A percentile compares a stretch with the other conserved stretches of the same genome.
Evolutionary conservation across 1,140 invertebrate species (phyloP).

Genomic region (Agrypnia vestita): DNA sequence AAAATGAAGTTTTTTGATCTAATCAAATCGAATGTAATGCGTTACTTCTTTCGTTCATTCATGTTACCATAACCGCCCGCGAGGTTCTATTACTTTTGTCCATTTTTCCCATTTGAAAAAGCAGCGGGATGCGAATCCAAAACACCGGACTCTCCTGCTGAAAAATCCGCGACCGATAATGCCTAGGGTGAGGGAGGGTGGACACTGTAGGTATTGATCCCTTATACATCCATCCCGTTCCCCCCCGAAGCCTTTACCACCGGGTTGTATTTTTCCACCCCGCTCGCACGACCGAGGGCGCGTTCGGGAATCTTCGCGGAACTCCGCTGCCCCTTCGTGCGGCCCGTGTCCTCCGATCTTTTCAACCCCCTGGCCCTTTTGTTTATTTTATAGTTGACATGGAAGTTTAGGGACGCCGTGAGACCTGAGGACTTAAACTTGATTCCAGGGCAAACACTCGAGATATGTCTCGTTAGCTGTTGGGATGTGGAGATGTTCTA

Average conservation of each 20-base stretch:
- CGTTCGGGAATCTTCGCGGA: conserved; percentile 59
- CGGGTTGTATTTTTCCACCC: conserved; percentile 33
- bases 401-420: conserved; percentile 54
- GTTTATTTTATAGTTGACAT: conserved; percentile 62
- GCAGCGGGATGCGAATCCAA: conserved; percentile 51
- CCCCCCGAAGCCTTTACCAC: conserved; percentile 17
- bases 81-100: conserved; percentile 44
- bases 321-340: conserved; percentile 25
- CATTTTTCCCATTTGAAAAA: conserved; percentile 54
- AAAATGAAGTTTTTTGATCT: conserved; percentile 7
- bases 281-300: conserved; percentile 51
- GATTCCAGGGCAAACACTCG: conserved; percentile 58
- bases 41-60: conserved; percentile 32
- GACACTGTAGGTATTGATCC: conserved; percentile 57
- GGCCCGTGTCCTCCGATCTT: conserved; percentile 11
- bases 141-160: conserved; percentile 38
- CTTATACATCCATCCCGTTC: conserved; percentile 45
- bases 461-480: conserved; percentile 41
- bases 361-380: conserved; percentile 51
- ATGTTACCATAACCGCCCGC: conserved; percentile 30
- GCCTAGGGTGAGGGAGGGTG: conserved; percentile 44
- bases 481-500: conserved; percentile 28
- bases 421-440: conserved; percentile 48
- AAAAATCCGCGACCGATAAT: conserved; percentile 60
- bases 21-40: conserved; percentile 42